Percentiles rank a stretch among this genome's conserved stretches.
Evolutionary conservation across 2,888 invertebrate genomes (phyloP).

Genomic region (Diplolepis rosae): DNA sequence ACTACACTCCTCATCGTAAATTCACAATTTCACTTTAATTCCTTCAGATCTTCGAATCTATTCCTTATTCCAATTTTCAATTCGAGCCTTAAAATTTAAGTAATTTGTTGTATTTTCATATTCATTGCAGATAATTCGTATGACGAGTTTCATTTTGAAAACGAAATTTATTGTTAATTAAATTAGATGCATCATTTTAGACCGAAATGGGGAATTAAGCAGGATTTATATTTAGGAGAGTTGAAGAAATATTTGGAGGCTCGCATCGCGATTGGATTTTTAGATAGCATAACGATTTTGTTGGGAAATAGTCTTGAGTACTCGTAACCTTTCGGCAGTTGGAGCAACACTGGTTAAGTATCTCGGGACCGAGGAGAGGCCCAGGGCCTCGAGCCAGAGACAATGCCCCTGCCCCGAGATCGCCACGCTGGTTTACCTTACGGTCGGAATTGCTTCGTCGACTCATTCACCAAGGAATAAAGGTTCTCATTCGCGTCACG

Average conservation of each 20-base stretch:
- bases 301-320: constrained; percentile 49
- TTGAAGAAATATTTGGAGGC: not conserved
- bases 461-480: constrained; percentile 56
- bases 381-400: constrained; percentile 50
- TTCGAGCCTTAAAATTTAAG: not conserved
- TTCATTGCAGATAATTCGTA: constrained; percentile 6
- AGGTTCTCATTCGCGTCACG: constrained; percentile 63
- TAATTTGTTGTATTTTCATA: too few relatives aligned
- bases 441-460: constrained; percentile 49
- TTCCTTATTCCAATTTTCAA: not conserved
- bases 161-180: not conserved
- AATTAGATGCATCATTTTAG: not conserved
- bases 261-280: not conserved
- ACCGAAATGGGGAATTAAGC: not conserved
- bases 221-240: not conserved
- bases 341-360: constrained; percentile 54
- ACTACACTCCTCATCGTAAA: constrained; percentile 28
- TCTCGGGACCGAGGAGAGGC: constrained; percentile 45
- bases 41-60: constrained; percentile 7
- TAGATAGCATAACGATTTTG: constrained; percentile 25
- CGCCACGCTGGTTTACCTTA: constrained; percentile 52
- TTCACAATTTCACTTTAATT: constrained; percentile 25
- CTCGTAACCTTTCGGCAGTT: constrained; percentile 53
- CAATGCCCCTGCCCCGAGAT: constrained; percentile 57
- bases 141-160: constrained; percentile 16